phyloP scores from a whole-genome alignment of 2,797 vertebrate genomes.

The Malacoraja senta region DNA sequence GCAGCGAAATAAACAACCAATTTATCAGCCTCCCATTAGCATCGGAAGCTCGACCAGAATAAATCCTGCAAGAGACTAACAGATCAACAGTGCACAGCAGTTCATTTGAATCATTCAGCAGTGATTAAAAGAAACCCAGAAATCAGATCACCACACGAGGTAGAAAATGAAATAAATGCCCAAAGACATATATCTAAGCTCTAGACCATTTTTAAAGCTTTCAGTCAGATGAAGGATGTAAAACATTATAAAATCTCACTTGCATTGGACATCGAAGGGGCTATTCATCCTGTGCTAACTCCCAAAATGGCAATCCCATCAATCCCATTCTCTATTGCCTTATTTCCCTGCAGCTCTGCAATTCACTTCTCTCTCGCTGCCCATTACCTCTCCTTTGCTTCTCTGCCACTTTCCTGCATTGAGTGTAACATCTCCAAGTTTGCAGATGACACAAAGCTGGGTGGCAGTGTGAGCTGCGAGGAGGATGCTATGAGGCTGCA shows the following conservation, averaged over 20 bases:
- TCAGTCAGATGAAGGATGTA: background rate
- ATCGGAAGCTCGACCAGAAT: background rate
- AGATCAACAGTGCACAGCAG: background rate
- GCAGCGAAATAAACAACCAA: background rate
- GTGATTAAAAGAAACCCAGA: background rate
- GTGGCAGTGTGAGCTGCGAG: too few species aligned
- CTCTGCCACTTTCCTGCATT: too few species aligned
- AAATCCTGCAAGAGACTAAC: background rate
- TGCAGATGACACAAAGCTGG: too few species aligned
- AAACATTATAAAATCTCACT: background rate
- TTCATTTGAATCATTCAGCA: background rate
- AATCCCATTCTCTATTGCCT: too few species aligned
- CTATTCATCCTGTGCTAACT: too few species aligned
- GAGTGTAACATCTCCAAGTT: too few species aligned
- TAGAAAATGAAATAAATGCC: background rate
- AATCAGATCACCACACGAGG: background rate
- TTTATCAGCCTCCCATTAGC: background rate
- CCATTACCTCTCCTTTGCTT: too few species aligned
- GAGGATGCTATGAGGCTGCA: too few species aligned
- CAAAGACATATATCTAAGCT: background rate
- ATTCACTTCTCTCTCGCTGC: too few species aligned
- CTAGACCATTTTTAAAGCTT: background rate
- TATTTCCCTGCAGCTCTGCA: too few species aligned
- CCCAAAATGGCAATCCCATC: too few species aligned
- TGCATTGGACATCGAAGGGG: too few species aligned